These are phyloP conservation scores for Hylyphantes graminicola DNA, from an alignment of 1,140 invertebrate species.

Conservation along the genomic window DNA sequence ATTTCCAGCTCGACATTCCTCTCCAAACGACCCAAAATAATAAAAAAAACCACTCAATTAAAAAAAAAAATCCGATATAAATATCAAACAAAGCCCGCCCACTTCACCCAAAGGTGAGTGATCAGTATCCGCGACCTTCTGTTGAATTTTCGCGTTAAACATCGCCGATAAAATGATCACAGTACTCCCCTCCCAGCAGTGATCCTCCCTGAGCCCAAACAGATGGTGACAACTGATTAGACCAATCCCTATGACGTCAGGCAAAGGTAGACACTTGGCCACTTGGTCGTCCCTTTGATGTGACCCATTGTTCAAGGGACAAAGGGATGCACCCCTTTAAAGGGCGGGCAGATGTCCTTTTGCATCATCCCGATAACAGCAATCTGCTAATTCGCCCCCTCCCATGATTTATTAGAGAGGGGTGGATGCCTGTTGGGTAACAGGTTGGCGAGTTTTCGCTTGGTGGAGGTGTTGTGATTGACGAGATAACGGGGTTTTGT, in stretches of 20 bases:
- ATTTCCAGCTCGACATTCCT: no score
- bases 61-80: neutral
- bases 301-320: slow-evolving; percentile 41
- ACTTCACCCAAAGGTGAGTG: slow-evolving; percentile 4
- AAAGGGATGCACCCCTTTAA: slow-evolving; percentile 51
- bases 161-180: slow-evolving; percentile 42
- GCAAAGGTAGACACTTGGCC: slow-evolving; percentile 48
- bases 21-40: no score
- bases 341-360: slow-evolving; percentile 43
- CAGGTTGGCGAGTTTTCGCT: slow-evolving; percentile 23
- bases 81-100: slow-evolving; percentile 17
- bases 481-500: no score
- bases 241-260: slow-evolving; percentile 55
- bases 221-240: slow-evolving; percentile 60
- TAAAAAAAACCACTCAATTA: slow-evolving; percentile 50
- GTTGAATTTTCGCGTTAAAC: slow-evolving; percentile 47
- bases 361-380: slow-evolving; percentile 50
- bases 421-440: neutral
- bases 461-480: neutral
- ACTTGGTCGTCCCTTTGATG: slow-evolving; percentile 54
- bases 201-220: slow-evolving; percentile 44
- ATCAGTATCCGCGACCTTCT: slow-evolving; percentile 47
- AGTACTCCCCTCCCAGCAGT: slow-evolving; percentile 9
- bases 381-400: slow-evolving; percentile 57
- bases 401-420: slow-evolving; percentile 44